A percentile compares a stretch with the other conserved stretches of the same genome.
Conservation (phyloP, 2,797 vertebrate genomes). For the Sebastes hubbsi region DNA sequence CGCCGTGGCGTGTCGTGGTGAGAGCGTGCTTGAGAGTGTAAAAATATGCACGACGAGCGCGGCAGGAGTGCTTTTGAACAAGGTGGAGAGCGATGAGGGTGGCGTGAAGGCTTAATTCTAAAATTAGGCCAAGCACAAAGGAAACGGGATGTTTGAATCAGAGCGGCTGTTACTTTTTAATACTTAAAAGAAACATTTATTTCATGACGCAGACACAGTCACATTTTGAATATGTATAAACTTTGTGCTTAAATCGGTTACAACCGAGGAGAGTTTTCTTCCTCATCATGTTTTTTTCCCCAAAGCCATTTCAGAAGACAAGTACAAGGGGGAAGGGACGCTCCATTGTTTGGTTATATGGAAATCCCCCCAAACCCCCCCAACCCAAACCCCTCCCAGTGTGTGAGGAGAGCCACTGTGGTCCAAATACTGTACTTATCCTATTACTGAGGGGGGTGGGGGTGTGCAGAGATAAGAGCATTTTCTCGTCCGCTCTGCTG, state of each 20-base stretch:
- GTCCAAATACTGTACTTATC: conserved; percentile 86
- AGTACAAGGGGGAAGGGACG: conserved; percentile 70
- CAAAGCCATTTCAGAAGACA: conserved; percentile 70
- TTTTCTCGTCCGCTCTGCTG: conserved; percentile 73
- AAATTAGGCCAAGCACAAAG: conserved; percentile 74
- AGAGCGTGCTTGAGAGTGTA: conserved; percentile 60
- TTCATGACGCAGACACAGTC: background rate
- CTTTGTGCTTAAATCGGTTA: conserved; percentile 21
- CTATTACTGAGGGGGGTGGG: conserved; percentile 80
- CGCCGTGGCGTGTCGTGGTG: conserved; percentile 57
- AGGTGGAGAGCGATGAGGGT: conserved; percentile 75
- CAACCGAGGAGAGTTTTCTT: conserved; percentile 15
- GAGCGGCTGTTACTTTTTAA: conserved; percentile 31
- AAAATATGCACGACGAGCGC: conserved; percentile 66
- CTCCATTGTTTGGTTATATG: conserved; percentile 78
- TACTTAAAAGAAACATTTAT: conserved; percentile 16
- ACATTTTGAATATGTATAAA: background rate
- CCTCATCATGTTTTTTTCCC: conserved; percentile 31
- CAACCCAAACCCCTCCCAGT: conserved; percentile 54
- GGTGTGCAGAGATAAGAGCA: conserved; percentile 77
- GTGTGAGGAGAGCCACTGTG: conserved; percentile 78
- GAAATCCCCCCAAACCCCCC: conserved; percentile 47
- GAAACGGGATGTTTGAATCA: conserved; percentile 10
- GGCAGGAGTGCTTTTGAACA: conserved; percentile 66
- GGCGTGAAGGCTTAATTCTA: conserved; percentile 66